phyloP scores from a whole-genome alignment of 2,113 vertebrate species.

The Muntiacus muntjak region DNA sequence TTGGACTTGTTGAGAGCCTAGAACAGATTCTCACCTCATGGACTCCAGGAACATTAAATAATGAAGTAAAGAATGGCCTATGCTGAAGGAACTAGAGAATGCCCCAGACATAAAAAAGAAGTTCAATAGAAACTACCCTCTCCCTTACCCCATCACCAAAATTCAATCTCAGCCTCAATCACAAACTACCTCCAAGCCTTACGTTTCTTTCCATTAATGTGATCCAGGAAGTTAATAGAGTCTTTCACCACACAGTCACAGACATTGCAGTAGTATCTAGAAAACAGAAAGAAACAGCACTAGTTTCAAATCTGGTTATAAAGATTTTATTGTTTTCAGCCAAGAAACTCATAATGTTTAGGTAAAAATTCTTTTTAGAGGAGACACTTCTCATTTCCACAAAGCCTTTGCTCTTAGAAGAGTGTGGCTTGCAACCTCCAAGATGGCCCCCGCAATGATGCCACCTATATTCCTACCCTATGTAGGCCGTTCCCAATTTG shows the following conservation, averaged over 20 bases:
- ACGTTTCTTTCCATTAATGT: constrained; percentile 99
- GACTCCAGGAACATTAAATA: constrained; percentile 17
- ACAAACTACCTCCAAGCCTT: constrained; percentile 75
- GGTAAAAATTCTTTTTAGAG: not conserved
- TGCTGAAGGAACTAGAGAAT: not conserved
- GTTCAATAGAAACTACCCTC: not conserved
- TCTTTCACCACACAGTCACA: constrained; percentile 99
- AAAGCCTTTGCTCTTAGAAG: not conserved
- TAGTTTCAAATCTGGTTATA: not conserved
- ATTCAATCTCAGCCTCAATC: not conserved
- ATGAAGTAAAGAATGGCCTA: constrained; percentile 2
- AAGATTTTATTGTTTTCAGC: constrained; percentile 2
- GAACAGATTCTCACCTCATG: not conserved
- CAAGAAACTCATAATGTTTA: constrained; percentile 17
- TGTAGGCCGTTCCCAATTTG: not conserved
- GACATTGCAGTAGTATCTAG: constrained; percentile 97
- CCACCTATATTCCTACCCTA: not conserved
- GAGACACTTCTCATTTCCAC: not conserved
- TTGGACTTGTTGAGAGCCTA: not conserved
- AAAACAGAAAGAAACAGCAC: constrained; percentile 33
- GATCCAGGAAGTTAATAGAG: constrained; percentile 98
- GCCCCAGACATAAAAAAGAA: not conserved
- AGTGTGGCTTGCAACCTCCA: not conserved
- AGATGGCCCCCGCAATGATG: not conserved
- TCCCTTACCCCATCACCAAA: not conserved